Conservation (phyloP, 2,797 vertebrate genomes). For the Poliocrania exsul region DNA sequence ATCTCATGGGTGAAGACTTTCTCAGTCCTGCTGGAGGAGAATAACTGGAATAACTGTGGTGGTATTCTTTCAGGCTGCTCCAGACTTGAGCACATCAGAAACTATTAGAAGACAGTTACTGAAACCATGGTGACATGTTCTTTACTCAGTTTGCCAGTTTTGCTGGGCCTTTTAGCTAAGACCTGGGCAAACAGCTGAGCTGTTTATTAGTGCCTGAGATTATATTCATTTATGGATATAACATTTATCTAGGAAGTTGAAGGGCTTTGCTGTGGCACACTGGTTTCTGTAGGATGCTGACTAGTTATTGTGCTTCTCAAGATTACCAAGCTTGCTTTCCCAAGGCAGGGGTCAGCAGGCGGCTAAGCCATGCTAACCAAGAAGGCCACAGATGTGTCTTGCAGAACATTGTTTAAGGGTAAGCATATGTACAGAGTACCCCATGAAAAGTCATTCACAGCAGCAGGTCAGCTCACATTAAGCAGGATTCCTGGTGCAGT, state of each 20-base stretch:
- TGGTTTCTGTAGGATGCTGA: neutral
- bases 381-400: neutral
- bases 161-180: neutral
- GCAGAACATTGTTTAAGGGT: neutral
- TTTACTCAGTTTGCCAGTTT: neutral
- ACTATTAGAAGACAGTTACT: neutral
- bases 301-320: neutral
- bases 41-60: neutral
- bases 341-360: neutral
- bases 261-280: neutral
- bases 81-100: neutral
- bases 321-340: neutral
- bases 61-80: neutral
- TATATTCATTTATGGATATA: neutral
- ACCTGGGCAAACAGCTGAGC: neutral
- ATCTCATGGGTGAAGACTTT: neutral
- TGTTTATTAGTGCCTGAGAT: neutral
- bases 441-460: neutral
- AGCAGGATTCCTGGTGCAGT: neutral
- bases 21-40: neutral
- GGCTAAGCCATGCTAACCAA: neutral
- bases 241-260: neutral
- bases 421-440: neutral
- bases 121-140: neutral
- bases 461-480: neutral